Percentiles rank a stretch among this genome's conserved stretches.
These are phyloP conservation scores for Danio choprae DNA, from an alignment of 2,797 vertebrate genomes.

Conservation along the genomic window DNA sequence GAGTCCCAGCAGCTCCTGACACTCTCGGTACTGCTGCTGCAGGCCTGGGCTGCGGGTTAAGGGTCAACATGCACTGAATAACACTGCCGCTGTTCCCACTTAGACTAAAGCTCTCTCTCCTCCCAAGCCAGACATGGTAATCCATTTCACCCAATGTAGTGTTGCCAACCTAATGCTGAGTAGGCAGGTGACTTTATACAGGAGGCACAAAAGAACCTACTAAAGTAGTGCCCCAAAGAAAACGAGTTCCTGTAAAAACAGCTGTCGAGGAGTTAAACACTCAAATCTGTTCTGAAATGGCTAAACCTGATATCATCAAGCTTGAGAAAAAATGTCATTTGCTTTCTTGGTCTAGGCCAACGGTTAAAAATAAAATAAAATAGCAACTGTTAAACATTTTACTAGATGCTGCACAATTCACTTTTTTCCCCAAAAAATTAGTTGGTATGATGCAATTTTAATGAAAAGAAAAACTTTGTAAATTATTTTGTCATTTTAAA, in stretches of 20 bases:
- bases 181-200: constrained; percentile 12
- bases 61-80: constrained; percentile 68
- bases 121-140: constrained; percentile 46
- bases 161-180: constrained; percentile 48
- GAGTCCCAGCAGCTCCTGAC: constrained; percentile 92
- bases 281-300: constrained; percentile 3
- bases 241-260: constrained; percentile 18
- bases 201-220: constrained; percentile 8
- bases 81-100: constrained; percentile 47
- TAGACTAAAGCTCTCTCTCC: constrained; percentile 31
- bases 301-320: not conserved
- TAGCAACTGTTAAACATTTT: too few relatives aligned
- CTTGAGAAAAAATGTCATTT: constrained; percentile 3
- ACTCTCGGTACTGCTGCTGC: constrained; percentile 94
- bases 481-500: too few relatives aligned
- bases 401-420: not conserved
- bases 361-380: too few relatives aligned
- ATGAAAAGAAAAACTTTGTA: too few relatives aligned
- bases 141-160: constrained; percentile 41
- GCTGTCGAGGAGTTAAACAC: not conserved
- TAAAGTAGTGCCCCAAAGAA: constrained; percentile 2
- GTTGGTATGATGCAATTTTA: too few relatives aligned
- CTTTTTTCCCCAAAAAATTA: too few relatives aligned
- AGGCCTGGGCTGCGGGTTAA: constrained; percentile 84
- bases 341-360: not conserved